Base-by-base conservation (phyloP, 2,888 invertebrate genomes). In the Eupithecia dodoneata region DNA sequence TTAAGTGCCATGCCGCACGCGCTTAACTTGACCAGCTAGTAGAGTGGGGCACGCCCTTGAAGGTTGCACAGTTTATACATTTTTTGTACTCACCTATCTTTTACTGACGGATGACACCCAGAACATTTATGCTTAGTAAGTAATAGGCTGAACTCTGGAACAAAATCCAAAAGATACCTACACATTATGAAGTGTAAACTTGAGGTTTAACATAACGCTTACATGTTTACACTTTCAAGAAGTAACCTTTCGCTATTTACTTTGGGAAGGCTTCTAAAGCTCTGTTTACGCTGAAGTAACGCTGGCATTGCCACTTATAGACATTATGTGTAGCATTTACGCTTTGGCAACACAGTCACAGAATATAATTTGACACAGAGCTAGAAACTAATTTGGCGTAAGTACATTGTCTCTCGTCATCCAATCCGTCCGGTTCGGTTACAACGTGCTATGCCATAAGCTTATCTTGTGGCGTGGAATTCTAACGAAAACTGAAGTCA, bases 171-270 rank as follows among this genome's bases (percentile, higher is more conserved):
- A 45, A 44, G 18, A 69, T 69, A 66, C 42, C 13, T 66, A 69
- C 45, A 10, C 45, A 63, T 63, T 6, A 42, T 69, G 42, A 66
- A 66, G 66, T 44, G 10, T 45, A 69, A 69, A 69, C 67, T 44
- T 69, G 67, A 44, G 67, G 67, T 69, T 69, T 69, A 69, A n/a
- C 67, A 69, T 44, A 69, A 69, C 44, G 67, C 67, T 69, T 44
- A 42, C 45, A 69, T 69, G 67, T 69, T 69, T 45, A 69, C 67
- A 69, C 44, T 69, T 44, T 15, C n/a, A 69, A 69, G 67, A 69
- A 69, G 67, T 69, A 69, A 69, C 67, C 44, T 69, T n/a, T n/a
- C 15, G 4, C 44, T 69, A 69, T 69, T 69, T 69, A 69, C 44
- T 69, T 44, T 69, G 45, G 9, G 67, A 44, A 67, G 67, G 67